Base-by-base conservation (phyloP, 2,797 vertebrate species). In the Furcifer pardalis region DNA sequence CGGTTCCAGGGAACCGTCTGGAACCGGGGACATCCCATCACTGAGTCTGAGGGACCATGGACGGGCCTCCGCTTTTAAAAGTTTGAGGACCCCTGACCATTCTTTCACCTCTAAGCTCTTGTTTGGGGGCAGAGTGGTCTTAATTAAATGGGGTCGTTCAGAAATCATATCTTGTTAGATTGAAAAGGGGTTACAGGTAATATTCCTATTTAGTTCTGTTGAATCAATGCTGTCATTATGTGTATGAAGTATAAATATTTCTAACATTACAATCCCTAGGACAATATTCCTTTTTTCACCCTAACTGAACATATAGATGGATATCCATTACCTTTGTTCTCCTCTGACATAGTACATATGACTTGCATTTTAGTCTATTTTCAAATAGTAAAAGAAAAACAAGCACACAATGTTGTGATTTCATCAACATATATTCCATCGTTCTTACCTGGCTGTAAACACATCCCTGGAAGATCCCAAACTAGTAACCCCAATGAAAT, bases 401-500 rank as follows among this genome's bases (percentile, higher is more conserved):
- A 27, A 52, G 19, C n/a, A 73, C 32, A 35, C 72, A 78, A 62
- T 7, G 72, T 87, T 91, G 88, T 85, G 77, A 52, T 23, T 87
- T 77, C 37, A 74, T 73, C 71, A 56, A 1, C 82, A 87, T 80
- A 65, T 15, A 80, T 56, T 37, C 27, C 80, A 65, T 79, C 79
- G 42, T 42, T 40, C 82, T 85, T 91, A 81, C 68, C 56, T 76
- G 32, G 17, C 9, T 76, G 75, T 86, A n/a, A 86, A 77, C 59
- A 25, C 42, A 46, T 7, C 37, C 44, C 27, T 19, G n/a, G 9
- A 69, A 35, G 7, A 46, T 65, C n/a, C 25, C 69, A 94, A 82
- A 91, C 89, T 90, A 84, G 89, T 86, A 83, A 66, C 87, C 49
- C 40, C 56, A 27, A 68, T 74, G 78, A 52, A 78, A 87, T 84